These are phyloP conservation scores for Physeter macrocephalus DNA, from an alignment of 2,113 vertebrate genomes.

Conservation along the genomic window DNA sequence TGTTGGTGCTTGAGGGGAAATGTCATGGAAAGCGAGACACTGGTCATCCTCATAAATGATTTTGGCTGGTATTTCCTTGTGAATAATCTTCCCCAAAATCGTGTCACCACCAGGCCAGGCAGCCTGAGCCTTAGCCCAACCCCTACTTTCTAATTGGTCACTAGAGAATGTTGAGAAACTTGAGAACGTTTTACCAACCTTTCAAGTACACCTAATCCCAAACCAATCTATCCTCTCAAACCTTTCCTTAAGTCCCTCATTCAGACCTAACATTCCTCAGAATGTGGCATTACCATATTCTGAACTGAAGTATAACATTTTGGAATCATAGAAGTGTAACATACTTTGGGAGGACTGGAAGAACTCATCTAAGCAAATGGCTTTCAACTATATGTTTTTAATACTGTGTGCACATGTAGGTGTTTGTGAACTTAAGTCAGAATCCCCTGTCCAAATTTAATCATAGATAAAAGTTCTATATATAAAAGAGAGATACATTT, in stretches of 20 bases:
- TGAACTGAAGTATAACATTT: not conserved
- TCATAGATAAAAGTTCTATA: not conserved
- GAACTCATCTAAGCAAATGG: not conserved
- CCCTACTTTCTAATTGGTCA: not conserved
- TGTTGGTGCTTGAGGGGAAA: too few species aligned
- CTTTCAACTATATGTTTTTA: not conserved
- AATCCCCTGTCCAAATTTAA: not conserved
- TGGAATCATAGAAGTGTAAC: not conserved
- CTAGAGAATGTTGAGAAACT: too few species aligned
- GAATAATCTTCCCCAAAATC: too few species aligned
- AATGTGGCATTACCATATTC: not conserved
- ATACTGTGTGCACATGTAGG: not conserved
- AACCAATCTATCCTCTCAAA: not conserved
- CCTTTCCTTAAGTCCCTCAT: not conserved
- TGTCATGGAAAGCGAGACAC: too few species aligned
- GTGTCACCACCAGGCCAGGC: too few species aligned
- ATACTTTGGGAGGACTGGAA: not conserved
- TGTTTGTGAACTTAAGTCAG: not conserved
- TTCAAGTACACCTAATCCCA: not conserved
- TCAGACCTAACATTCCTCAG: not conserved
- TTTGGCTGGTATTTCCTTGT: too few species aligned
- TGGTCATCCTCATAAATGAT: too few species aligned
- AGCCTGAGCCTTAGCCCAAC: too few species aligned
- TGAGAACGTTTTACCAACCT: not conserved
- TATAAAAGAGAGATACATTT: not conserved